Evolutionary conservation across 2,113 vertebrate species (phyloP), one percentile per base, ranked within the genome.

Genomic region (Laticauda colubrina): DNA sequence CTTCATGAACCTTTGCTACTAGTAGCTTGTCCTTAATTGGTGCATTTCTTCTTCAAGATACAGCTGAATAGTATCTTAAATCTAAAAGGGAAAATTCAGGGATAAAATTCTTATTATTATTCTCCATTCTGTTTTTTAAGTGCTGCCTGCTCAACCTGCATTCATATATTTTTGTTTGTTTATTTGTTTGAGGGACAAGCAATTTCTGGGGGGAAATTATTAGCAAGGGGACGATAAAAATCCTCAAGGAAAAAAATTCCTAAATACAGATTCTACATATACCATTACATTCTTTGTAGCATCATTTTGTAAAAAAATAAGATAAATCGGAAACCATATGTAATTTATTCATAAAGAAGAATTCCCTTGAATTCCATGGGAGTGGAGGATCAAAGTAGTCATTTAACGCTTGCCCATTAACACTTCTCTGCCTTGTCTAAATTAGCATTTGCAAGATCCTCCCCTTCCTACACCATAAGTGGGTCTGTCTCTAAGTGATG

Each of bases 361-460:
- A 29, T 48, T 55, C 51, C 21, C 18, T 26, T 89, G 53, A 89
- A 81, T 89, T 89, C 53, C 75, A 81, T 81, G 64, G 14, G 39
- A 26, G 51, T 89, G 43, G 39, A 89, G 18, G 87, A 89, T 89
- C 51, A 81, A 81, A 92, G 53, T 45, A 26, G 26, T 45, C 39
- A n/a, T 56, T 85, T 53, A 89, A 92, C 10, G 15, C 61, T 57
- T 81, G 15, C 81, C 34, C 14, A 2, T 43, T 26, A 85, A 51
- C 86, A 18, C n/a, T 69, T 87, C 91, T 92, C 87, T 92, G 57
- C 48, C 48, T 88, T 88, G 59, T 24, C n/a, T 51, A 24, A 92
- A 75, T 92, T 54, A 92, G n/a, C 34, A 55, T 54, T 88, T 81
- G n/a, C 34, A 81, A 39, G 48, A 11, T 29, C 54, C 75, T 29